Evolutionary conservation across 92 coral and sea anemone genomes (phyloP), one percentile per base, ranked within the genome.

Genomic region (Porites cylindrica): DNA sequence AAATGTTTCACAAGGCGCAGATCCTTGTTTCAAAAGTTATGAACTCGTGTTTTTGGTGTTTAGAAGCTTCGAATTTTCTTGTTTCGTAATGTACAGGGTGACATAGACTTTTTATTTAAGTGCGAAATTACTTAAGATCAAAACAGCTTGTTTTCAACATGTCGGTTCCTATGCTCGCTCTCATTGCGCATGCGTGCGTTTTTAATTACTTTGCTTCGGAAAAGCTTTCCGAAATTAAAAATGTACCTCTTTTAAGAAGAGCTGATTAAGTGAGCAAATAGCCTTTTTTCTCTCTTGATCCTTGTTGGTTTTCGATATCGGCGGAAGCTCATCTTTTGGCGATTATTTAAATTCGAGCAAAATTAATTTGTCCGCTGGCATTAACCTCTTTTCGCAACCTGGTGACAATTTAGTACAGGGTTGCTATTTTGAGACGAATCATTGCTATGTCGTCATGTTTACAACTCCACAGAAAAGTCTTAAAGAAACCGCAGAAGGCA

Each of bases 211-310:
- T 81, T 72, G n/a, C 81, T 20, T 73, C 32, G 26, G 75, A 54
- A 38, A 72, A 75, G 81, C 58, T 72, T 76, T 82, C 69, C 59
- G 88, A 81, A 91, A 88, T 92, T 84, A 85, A 85, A 91, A 85
- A 81, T 78, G 88, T 67, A 76, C 89, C 79, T 75, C 67, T 85
- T 70, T 61, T 53, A 72, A 72, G 82, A 70, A 90, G 71, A 60
- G 68, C 78, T 74, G 88, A 90, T 82, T 89, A 86, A 68, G 78
- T 67, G 61, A 61, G 93, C 79, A 92, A 92, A 92, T 82, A 92
- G 88, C 83, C 69, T 91, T 70, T 86, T 85, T 61, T 81, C 17
- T 80, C 75, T 70, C 81, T 32, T 86, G 78, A 79, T 52, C 63
- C 59, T 13, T 81, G 93, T 85, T 89, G 81, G 91, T 89, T 89